phyloP scores from a whole-genome alignment of 2,888 invertebrate species.

The Macrophya annulata region DNA sequence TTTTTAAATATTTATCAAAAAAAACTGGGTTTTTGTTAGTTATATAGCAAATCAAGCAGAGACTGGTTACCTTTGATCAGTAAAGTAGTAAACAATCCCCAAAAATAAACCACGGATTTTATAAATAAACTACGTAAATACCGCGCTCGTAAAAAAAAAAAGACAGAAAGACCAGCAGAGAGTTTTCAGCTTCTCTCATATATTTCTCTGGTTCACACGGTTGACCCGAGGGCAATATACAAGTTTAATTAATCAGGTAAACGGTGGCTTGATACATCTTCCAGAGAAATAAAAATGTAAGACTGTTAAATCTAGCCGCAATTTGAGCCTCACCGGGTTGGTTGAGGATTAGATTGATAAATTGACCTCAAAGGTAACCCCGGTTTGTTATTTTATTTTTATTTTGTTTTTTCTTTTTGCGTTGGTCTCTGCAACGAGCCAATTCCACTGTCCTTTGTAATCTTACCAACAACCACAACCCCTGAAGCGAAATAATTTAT shows the following conservation, averaged over 20 bases:
- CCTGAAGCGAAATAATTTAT: neutral
- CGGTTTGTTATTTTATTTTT: neutral
- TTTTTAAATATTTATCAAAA: neutral
- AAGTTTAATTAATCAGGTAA: constrained; percentile 47
- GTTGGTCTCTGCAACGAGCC: constrained; percentile 2
- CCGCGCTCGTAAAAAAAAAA: neutral
- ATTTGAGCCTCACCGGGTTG: constrained; percentile 40
- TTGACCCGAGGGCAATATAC: constrained; percentile 8
- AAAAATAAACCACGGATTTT: neutral
- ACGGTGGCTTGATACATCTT: neutral
- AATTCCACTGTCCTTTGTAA: constrained; percentile 15
- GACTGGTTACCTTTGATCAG: neutral
- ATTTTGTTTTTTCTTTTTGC: neutral
- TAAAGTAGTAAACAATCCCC: neutral
- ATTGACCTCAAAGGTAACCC: constrained; percentile 36
- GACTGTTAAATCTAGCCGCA: constrained; percentile 35
- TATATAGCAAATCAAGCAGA: neutral
- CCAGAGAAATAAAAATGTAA: neutral
- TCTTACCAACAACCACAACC: neutral
- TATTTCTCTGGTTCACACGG: constrained; percentile 9
- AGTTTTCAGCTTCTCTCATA: constrained; percentile 23
- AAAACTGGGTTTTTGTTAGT: neutral
- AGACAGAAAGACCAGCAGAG: too few species aligned
- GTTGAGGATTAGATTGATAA: constrained; percentile 37
- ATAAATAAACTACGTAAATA: neutral